Conservation (phyloP, 2,113 vertebrate genomes). For the Coptodon bakossiorum region DNA sequence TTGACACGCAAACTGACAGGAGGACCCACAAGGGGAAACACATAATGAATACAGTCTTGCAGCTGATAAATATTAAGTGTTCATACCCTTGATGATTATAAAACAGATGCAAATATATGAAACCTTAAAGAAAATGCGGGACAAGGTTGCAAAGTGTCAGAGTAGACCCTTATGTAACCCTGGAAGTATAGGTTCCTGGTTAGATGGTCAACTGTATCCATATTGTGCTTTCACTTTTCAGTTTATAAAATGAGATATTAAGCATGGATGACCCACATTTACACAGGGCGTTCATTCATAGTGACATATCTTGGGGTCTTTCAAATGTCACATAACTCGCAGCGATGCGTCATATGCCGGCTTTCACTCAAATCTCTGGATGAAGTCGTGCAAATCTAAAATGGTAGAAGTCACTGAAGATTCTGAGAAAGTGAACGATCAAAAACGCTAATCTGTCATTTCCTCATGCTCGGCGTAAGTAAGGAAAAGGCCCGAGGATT, state of each 20-base stretch:
- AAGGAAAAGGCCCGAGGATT: not conserved
- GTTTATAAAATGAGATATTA: not conserved
- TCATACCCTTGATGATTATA: not conserved
- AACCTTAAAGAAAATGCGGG: not conserved
- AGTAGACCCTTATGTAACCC: not conserved
- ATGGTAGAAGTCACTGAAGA: not conserved
- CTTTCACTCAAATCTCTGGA: not conserved
- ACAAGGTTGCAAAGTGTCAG: not conserved
- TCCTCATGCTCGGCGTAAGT: not conserved
- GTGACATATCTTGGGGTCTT: constrained; percentile 13
- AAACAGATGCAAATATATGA: not conserved
- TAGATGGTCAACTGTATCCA: not conserved
- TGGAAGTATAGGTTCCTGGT: not conserved
- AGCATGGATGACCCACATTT: constrained; percentile 23
- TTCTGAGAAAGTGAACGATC: not conserved
- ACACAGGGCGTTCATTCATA: constrained; percentile 15
- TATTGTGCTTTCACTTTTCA: not conserved
- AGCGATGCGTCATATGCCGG: not conserved
- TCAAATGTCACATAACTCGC: constrained; percentile 32
- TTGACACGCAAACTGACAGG: not conserved
- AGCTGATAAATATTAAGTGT: not conserved
- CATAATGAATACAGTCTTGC: not conserved
- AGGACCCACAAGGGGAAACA: not conserved
- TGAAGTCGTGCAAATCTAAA: not conserved
- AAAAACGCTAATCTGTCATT: not conserved